phyloP scores from a whole-genome alignment of 2,113 vertebrate genomes.

The Caranx ignobilis region DNA sequence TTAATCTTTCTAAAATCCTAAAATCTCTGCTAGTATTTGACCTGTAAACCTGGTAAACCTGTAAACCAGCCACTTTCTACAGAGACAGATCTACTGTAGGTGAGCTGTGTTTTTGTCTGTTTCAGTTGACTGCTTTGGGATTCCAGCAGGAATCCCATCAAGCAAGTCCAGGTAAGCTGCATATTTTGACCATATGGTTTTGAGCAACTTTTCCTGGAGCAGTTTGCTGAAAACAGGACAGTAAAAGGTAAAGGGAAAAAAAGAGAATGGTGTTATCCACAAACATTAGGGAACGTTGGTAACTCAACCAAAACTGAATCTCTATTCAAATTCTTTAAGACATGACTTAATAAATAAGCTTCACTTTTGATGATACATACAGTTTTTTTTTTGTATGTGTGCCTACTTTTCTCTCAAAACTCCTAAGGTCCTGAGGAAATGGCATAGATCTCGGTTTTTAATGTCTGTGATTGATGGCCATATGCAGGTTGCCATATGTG shows the following conservation, averaged over 20 bases:
- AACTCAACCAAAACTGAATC: background rate
- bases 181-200: slow-evolving; percentile 65
- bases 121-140: background rate
- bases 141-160: slow-evolving; percentile 22
- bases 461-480: slow-evolving; percentile 9
- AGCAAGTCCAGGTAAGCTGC: slow-evolving; percentile 11
- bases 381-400: background rate
- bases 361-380: background rate
- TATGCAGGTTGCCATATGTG: slow-evolving; percentile 24
- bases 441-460: slow-evolving; percentile 14
- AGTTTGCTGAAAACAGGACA: slow-evolving; percentile 32
- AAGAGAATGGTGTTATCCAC: slow-evolving; percentile 29
- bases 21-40: no score
- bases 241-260: slow-evolving; percentile 1
- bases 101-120: background rate
- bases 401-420: background rate
- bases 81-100: background rate
- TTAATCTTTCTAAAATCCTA: background rate
- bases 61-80: background rate
- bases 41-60: background rate
- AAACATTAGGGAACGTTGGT: background rate
- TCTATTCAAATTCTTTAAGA: background rate
- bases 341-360: background rate
- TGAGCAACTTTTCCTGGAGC: slow-evolving; percentile 45
- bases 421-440: background rate